These are phyloP conservation scores for Ametastegia equiseti DNA, from an alignment of 2,888 invertebrate genomes.

Conservation along the genomic window DNA sequence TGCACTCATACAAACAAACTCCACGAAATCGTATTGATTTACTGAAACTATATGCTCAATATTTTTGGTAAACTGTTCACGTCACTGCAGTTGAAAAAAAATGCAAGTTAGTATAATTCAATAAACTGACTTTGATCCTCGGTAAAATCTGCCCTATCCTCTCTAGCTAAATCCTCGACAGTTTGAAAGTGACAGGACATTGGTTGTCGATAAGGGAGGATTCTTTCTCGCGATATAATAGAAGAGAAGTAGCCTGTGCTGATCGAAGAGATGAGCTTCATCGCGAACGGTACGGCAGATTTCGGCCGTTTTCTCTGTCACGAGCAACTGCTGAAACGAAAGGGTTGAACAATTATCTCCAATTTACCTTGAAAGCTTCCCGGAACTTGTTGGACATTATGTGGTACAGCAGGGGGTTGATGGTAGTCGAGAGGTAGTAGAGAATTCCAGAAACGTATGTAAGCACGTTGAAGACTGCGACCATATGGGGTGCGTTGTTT, in stretches of 20 bases:
- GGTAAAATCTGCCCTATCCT: not conserved
- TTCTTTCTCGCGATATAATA: not conserved
- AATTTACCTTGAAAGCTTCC: constrained; percentile 89
- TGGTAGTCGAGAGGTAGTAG: constrained; percentile 92
- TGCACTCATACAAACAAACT: too few species aligned
- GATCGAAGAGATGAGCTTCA: not conserved
- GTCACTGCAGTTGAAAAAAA: too few species aligned
- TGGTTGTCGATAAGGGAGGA: constrained; percentile 15
- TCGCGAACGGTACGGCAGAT: constrained; percentile 19
- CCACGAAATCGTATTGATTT: not conserved
- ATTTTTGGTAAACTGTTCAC: too few species aligned
- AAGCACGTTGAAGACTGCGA: constrained; percentile 80
- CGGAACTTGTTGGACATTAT: constrained; percentile 94
- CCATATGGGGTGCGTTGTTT: constrained; percentile 71
- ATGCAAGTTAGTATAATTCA: too few species aligned
- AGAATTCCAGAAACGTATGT: constrained; percentile 89
- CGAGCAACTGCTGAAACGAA: too few species aligned
- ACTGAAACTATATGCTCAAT: too few species aligned
- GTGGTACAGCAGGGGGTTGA: constrained; percentile 93
- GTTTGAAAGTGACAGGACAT: not conserved
- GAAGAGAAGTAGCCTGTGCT: not conserved
- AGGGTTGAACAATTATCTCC: not conserved
- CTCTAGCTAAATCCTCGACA: constrained; percentile 1
- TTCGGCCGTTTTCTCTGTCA: not conserved
- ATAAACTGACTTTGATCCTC: not conserved